phyloP scores from a whole-genome alignment of 2,888 invertebrate genomes.

The Melanchra persicariae region DNA sequence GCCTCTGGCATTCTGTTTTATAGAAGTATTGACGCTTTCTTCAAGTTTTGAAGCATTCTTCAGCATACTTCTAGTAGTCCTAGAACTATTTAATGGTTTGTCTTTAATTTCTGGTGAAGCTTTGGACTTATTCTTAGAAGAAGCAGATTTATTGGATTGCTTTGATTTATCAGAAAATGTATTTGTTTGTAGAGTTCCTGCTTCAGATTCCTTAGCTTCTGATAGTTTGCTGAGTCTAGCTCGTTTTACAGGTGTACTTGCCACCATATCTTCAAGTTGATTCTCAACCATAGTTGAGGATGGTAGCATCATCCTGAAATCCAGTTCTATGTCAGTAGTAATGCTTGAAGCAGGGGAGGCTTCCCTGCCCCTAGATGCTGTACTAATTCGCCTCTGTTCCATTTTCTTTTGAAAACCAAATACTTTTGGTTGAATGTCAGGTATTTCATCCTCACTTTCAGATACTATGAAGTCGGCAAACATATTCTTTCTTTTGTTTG shows the following conservation, averaged over 20 bases:
- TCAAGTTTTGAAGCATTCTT: conserved; percentile 49
- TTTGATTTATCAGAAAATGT: conserved; percentile 63
- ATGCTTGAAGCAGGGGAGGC: conserved; percentile 77
- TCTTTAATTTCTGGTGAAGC: conserved; percentile 42
- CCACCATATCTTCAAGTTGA: conserved; percentile 74
- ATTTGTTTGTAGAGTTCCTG: conserved; percentile 52
- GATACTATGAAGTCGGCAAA: conserved; percentile 82
- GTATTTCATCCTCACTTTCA: conserved; percentile 84
- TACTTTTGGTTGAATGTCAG: conserved; percentile 80
- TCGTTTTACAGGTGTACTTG: conserved; percentile 75
- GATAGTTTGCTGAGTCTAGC: conserved; percentile 74
- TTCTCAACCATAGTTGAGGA: conserved; percentile 88
- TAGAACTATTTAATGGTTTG: conserved; percentile 46
- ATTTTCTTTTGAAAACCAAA: conserved; percentile 77
- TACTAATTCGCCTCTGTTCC: conserved; percentile 64
- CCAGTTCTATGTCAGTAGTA: conserved; percentile 83
- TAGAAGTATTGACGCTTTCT: conserved; percentile 29
- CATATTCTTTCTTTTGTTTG: conserved; percentile 81
- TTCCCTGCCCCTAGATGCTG: conserved; percentile 68
- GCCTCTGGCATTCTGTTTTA: conserved; percentile 13
- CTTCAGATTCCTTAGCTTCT: conserved; percentile 71
- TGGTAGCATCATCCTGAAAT: conserved; percentile 83
- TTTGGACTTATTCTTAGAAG: conserved; percentile 67
- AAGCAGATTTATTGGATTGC: conserved; percentile 65
- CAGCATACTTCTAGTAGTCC: conserved; percentile 53